Conservation (phyloP, 2,113 vertebrate species). For the Hymenochirus boettgeri region DNA sequence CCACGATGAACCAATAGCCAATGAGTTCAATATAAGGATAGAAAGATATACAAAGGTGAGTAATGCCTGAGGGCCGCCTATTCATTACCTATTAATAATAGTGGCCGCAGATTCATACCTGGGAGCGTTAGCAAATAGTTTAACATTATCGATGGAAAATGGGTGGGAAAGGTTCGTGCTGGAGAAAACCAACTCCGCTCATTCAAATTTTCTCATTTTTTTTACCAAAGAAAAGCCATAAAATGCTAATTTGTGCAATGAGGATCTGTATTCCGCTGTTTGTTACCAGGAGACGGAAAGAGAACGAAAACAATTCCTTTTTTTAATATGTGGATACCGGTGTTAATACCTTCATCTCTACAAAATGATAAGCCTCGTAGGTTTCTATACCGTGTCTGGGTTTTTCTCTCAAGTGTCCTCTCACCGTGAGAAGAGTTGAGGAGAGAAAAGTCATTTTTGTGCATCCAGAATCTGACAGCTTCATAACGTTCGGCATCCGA, state of each 20-base stretch:
- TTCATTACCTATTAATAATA: slow-evolving; percentile 41
- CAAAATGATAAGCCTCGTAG: slow-evolving; percentile 40
- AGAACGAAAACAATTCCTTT: slow-evolving; percentile 39
- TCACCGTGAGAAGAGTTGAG: slow-evolving; percentile 31
- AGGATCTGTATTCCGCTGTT: slow-evolving; percentile 48
- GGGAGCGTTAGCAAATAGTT: slow-evolving; percentile 1
- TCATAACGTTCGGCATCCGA: slow-evolving; percentile 14
- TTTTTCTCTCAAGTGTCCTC: slow-evolving; percentile 35
- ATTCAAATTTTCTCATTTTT: slow-evolving; percentile 52
- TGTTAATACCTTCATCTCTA: slow-evolving; percentile 42
- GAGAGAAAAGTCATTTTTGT: slow-evolving; percentile 13
- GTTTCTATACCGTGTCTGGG: slow-evolving; percentile 16
- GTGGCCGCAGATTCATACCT: slow-evolving; percentile 29
- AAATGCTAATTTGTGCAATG: slow-evolving; percentile 52
- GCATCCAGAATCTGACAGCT: slow-evolving; percentile 7
- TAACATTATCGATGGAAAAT: too few relatives aligned
- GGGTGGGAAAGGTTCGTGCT: too few relatives aligned
- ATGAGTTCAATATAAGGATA: slow-evolving; percentile 42
- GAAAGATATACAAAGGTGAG: slow-evolving; percentile 41
- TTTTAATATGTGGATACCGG: slow-evolving; percentile 38
- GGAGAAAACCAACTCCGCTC: slow-evolving; percentile 48
- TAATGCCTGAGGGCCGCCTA: slow-evolving; percentile 30
- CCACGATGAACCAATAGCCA: slow-evolving; percentile 34
- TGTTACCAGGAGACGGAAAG: slow-evolving; percentile 37
- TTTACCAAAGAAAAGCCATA: slow-evolving; percentile 55